These are phyloP conservation scores for Apeltes quadracus DNA, from an alignment of 2,113 vertebrate genomes.

Conservation along the genomic window DNA sequence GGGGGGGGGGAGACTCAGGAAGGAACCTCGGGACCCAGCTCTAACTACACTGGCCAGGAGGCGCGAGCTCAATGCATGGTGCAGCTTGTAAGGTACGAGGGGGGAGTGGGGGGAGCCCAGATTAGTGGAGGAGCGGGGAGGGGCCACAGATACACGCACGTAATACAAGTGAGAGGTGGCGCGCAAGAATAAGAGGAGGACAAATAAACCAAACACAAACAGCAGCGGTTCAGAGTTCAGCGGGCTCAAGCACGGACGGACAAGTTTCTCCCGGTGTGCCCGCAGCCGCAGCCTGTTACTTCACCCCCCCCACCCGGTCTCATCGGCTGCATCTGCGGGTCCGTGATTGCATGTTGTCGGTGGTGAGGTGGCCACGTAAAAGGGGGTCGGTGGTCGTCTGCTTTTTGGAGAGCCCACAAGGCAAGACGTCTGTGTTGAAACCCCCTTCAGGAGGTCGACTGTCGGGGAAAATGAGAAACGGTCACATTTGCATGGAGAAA, in stretches of 20 bases:
- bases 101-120: conserved; percentile 30
- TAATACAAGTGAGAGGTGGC: conserved; percentile 66
- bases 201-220: background rate
- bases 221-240: conserved; percentile 55
- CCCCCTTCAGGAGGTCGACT: conserved; percentile 24
- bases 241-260: conserved; percentile 28
- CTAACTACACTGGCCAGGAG: conserved; percentile 51
- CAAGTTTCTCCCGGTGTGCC: conserved; percentile 59
- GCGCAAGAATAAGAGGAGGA: background rate
- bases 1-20: background rate
- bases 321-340: conserved; percentile 30
- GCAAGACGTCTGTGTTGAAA: conserved; percentile 35
- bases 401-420: conserved; percentile 30
- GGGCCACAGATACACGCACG: conserved; percentile 56
- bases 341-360: conserved; percentile 38
- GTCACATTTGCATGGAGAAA: conserved; percentile 20
- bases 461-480: conserved; percentile 26
- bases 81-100: conserved; percentile 39
- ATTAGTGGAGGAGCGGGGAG: conserved; percentile 70
- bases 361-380: conserved; percentile 27
- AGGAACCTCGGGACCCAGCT: conserved; percentile 44
- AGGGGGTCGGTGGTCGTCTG: conserved; percentile 41
- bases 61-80: conserved; percentile 63
- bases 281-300: conserved; percentile 49
- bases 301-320: conserved; percentile 32